Conservation (phyloP, 1,140 invertebrate genomes). For the Pentalonia nigronervosa region DNA sequence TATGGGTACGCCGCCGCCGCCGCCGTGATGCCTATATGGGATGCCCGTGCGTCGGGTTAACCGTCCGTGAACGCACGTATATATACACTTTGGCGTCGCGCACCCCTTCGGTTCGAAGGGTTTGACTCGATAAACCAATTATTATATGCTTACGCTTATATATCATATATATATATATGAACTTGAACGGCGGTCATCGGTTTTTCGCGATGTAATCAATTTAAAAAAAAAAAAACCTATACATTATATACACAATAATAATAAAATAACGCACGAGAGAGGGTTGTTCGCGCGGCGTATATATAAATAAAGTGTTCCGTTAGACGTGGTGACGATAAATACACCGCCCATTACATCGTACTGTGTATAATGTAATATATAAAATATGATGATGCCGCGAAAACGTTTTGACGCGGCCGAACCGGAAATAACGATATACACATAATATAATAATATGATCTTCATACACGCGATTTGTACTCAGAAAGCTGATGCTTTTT, state of each 20-base stretch:
- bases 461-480: neutral
- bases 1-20: conserved; percentile 40
- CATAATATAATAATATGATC: neutral
- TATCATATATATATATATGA: neutral
- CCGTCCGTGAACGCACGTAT: conserved; percentile 45
- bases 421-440: no score
- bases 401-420: neutral
- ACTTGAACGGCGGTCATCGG: conserved; percentile 33
- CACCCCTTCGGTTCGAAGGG: neutral
- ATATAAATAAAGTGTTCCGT: neutral
- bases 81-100: neutral
- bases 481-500: neutral
- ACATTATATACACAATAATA: neutral
- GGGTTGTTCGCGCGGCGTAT: neutral
- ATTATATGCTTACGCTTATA: conserved; percentile 18
- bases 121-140: conserved; percentile 58
- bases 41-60: conserved; percentile 22
- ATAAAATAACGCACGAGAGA: conserved; percentile 25
- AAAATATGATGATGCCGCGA: neutral
- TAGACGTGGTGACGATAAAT: conserved; percentile 23
- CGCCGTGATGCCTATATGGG: neutral
- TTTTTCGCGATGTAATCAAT: conserved; percentile 47
- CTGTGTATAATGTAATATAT: neutral
- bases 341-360: neutral
- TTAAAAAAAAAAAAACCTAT: conserved; percentile 11